Evolutionary conservation across 2,113 vertebrate genomes (phyloP).

Genomic region (Cottus gobio): DNA sequence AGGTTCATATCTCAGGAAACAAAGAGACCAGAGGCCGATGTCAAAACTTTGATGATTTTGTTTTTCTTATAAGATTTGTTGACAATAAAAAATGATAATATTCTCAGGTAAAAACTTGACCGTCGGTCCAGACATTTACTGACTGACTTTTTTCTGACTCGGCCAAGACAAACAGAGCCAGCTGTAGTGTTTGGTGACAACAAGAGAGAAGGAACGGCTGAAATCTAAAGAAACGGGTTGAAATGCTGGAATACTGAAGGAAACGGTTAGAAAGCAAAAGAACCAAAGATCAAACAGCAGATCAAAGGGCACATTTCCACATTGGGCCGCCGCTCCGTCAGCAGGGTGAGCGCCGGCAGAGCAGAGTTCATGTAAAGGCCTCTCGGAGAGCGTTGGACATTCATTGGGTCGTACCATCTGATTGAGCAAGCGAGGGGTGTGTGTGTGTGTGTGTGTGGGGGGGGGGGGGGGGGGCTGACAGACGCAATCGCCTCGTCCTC

Average conservation of each 20-base stretch:
- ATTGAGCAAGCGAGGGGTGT: slow-evolving; percentile 54
- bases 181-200: slow-evolving; percentile 43
- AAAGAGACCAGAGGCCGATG: neutral
- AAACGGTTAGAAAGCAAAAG: neutral
- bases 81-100: neutral
- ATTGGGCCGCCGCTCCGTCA: slow-evolving; percentile 32
- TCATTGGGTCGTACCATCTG: slow-evolving; percentile 84
- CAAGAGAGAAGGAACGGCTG: neutral
- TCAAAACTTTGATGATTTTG: neutral
- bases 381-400: slow-evolving; percentile 83
- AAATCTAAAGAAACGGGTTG: neutral
- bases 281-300: slow-evolving; percentile 8
- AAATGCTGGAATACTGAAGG: slow-evolving; percentile 48
- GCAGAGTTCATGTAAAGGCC: slow-evolving; percentile 78
- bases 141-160: slow-evolving; percentile 11
- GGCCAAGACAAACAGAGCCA: slow-evolving; percentile 48
- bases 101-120: slow-evolving; percentile 17
- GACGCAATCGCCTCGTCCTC: slow-evolving; percentile 11
- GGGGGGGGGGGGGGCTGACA: neutral
- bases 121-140: slow-evolving; percentile 12
- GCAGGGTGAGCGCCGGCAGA: slow-evolving; percentile 54
- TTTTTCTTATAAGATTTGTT: slow-evolving; percentile 9
- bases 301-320: slow-evolving; percentile 52
- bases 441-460: too few species aligned
- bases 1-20: neutral